Conservation (phyloP, 2,797 vertebrate species). For the Pseudomugil tenellus region DNA sequence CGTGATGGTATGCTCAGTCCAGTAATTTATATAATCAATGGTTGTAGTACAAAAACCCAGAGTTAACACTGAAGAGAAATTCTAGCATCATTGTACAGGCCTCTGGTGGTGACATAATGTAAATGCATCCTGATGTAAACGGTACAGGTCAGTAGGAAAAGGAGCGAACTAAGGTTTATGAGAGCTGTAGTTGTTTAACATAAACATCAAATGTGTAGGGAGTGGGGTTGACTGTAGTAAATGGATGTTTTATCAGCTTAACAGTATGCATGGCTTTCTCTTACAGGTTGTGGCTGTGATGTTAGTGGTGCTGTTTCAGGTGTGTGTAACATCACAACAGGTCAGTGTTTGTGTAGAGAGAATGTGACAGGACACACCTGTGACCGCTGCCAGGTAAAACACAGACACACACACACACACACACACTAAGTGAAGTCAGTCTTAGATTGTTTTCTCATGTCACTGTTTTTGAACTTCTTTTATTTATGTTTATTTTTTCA, state of each 20-base stretch:
- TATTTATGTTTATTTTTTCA: conserved; percentile 54
- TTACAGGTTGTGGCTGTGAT: conserved; percentile 88
- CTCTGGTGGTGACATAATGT: background rate
- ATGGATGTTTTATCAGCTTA: background rate
- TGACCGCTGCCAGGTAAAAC: conserved; percentile 87
- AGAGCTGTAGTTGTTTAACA: background rate
- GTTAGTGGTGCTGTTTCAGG: conserved; percentile 81
- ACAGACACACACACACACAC: too few species aligned
- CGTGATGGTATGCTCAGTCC: too few species aligned
- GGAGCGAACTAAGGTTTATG: too few species aligned
- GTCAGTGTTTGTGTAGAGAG: conserved; percentile 86
- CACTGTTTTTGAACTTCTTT: background rate
- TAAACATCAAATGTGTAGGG: too few species aligned
- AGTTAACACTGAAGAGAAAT: too few species aligned
- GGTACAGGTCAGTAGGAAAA: background rate
- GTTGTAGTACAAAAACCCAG: too few species aligned
- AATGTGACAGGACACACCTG: conserved; percentile 86
- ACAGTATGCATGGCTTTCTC: background rate
- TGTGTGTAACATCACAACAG: conserved; percentile 85
- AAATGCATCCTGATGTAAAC: background rate
- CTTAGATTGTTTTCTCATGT: too few species aligned
- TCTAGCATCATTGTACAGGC: too few species aligned
- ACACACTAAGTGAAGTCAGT: too few species aligned
- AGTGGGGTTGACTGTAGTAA: too few species aligned
- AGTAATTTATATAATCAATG: too few species aligned